These are phyloP conservation scores for Caenorhabditis angaria DNA, from an alignment of 2,888 invertebrate species.

Conservation along the genomic window DNA sequence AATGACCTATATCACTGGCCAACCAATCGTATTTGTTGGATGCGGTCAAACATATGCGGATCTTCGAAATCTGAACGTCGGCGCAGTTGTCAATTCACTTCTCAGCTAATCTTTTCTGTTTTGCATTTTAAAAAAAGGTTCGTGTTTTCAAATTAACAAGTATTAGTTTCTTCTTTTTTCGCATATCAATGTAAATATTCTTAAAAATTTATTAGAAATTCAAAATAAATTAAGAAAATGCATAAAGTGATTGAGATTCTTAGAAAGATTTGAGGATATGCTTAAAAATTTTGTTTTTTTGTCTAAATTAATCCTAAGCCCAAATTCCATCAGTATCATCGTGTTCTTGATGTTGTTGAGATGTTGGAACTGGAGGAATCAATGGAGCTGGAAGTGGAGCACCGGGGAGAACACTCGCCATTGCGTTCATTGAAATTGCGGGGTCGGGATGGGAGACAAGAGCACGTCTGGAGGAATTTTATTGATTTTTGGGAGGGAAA, in stretches of 20 bases:
- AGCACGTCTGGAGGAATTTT: constrained; percentile 22
- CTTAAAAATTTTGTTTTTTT: background rate
- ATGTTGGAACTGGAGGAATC: constrained; percentile 25
- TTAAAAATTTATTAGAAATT: background rate
- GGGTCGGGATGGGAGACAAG: constrained; percentile 50
- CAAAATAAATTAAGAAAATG: background rate
- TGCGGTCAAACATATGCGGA: constrained; percentile 99
- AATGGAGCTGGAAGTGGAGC: constrained; percentile 39
- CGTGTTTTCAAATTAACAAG: background rate
- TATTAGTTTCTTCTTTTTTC: background rate
- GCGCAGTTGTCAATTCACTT: constrained; percentile 92
- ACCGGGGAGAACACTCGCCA: constrained; percentile 46
- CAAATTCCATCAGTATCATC: constrained; percentile 54
- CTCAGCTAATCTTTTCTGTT: constrained; percentile 79
- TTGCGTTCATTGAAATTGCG: constrained; percentile 33
- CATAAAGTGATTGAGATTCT: constrained; percentile 6
- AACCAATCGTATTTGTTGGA: constrained; percentile 98
- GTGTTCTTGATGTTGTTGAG: constrained; percentile 25
- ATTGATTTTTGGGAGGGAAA: constrained; percentile 5
- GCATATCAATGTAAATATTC: background rate
- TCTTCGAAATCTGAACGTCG: constrained; percentile 92
- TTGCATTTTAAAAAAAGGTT: background rate
- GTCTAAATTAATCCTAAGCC: constrained; percentile 26
- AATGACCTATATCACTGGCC: constrained; percentile 99
- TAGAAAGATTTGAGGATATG: constrained; percentile 2